Base-by-base conservation (phyloP, 2,888 invertebrate genomes). In the Yponomeuta malinellus region DNA sequence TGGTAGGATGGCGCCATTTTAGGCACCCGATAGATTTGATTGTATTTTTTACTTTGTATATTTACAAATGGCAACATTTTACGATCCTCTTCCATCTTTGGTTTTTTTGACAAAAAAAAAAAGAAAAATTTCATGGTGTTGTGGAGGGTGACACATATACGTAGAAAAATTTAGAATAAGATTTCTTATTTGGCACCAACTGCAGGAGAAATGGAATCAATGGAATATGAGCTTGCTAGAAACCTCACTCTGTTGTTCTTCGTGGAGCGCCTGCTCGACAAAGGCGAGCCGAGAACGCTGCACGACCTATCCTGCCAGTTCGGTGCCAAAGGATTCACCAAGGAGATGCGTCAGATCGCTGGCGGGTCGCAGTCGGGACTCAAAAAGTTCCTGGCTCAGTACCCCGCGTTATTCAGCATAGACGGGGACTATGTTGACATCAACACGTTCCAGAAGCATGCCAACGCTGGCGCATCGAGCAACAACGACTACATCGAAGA, bases 281-380 rank as follows among this genome's bases (percentile, higher is more conserved):
- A 98, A 93, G 97, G 97, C 79, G 97, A 97, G 87, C 97, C 98
- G 75, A 95, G 99, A 86, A 98, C 98, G 76, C 94, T 99, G 81
- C 98, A 98, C 91, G 99, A 99, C 93, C 94, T 99, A 79, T 98
- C 98, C 86, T 99, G 99, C 90, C 98, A 99, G 92, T 99, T 99
- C 92, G 99, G 99, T 81, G 98, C 99, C 78, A 98, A 98, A 89
- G 99, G 98, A 78, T 99, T 99, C 91, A 98, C 99, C 37, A 97
- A 98, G 93, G 99, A 99, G 93, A 99, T 99, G 99, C 94, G 98
- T 79, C 98, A 98, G 89, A 97, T 97, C 78, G 97, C 97, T 80
- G 97, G 99, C 76, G 98, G 98, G 78, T 98, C 98, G 78, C 98
- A 99, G 90, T 97, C 97, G 79, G 98, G 99, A 72, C 94, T 99